Evolutionary conservation across 2,888 invertebrate species (phyloP).

Genomic region (Cataglyphis albicans): DNA sequence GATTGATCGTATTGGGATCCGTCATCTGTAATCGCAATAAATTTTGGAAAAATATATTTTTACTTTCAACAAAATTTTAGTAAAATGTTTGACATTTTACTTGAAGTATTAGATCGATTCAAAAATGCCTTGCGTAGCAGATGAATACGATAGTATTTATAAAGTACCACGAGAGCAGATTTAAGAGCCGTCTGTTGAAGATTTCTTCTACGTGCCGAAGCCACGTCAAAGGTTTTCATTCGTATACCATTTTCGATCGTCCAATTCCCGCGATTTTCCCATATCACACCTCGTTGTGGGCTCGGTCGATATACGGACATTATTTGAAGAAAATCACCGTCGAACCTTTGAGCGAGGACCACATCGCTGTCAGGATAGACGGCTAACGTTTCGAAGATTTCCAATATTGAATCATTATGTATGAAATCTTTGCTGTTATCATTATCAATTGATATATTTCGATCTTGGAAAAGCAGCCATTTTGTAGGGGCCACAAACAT

Average conservation of each 20-base stretch:
- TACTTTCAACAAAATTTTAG: not conserved
- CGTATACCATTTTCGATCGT: conserved; percentile 65
- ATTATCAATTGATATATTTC: conserved; percentile 19
- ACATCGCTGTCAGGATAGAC: conserved; percentile 81
- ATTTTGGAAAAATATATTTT: not conserved
- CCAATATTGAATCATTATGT: conserved; percentile 37
- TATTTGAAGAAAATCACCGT: conserved; percentile 66
- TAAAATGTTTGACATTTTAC: not conserved
- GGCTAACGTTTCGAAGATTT: conserved; percentile 67
- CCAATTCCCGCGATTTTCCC: conserved; percentile 81
- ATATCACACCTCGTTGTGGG: conserved; percentile 63
- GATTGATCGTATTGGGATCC: conserved; percentile 84
- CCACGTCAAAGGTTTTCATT: conserved; percentile 55
- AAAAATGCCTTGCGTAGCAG: not conserved
- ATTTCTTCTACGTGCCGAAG: conserved; percentile 78
- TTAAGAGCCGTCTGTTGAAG: conserved; percentile 76
- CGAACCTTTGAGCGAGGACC: conserved; percentile 66
- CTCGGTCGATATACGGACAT: conserved; percentile 79
- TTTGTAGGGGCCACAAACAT: conserved; percentile 78
- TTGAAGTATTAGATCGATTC: not conserved
- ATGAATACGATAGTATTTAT: not conserved
- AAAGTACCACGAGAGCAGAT: conserved; percentile 78
- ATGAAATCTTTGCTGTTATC: not conserved
- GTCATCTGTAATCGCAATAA: conserved; percentile 76
- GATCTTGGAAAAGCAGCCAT: conserved; percentile 79